phyloP scores from a whole-genome alignment of 2,797 vertebrate genomes.

The Gallirallus australis region DNA sequence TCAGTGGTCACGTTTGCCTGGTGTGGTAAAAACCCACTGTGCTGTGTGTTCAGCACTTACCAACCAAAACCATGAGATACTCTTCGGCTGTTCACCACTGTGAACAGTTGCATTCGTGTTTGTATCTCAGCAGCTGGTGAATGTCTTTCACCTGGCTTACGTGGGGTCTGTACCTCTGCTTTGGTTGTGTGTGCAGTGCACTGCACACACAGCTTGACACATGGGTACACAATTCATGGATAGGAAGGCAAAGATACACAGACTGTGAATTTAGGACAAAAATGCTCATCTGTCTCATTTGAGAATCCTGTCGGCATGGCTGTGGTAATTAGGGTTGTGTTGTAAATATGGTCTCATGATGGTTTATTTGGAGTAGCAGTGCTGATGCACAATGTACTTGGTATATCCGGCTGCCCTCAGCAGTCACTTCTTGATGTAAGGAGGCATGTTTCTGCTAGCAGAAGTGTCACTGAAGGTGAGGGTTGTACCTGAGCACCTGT shows the following conservation, averaged over 20 bases:
- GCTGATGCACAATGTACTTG: background rate
- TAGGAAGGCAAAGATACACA: background rate
- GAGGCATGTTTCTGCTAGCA: background rate
- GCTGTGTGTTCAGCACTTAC: background rate
- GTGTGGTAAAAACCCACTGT: background rate
- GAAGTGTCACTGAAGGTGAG: background rate
- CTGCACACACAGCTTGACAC: background rate
- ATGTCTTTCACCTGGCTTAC: background rate
- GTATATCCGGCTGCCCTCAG: background rate
- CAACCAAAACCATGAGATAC: background rate
- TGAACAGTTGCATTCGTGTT: background rate
- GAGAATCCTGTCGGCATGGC: background rate
- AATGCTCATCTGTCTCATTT: background rate
- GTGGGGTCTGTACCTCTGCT: background rate
- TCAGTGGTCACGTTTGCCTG: background rate
- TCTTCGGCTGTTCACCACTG: background rate
- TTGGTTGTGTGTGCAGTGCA: background rate
- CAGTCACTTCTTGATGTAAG: background rate
- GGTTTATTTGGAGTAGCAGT: background rate
- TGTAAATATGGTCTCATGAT: background rate
- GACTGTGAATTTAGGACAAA: background rate
- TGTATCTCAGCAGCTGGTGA: background rate
- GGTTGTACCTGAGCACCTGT: background rate
- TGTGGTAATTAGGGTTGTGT: background rate
- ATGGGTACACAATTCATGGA: accelerated